phyloP scores from a whole-genome alignment of 2,113 vertebrate genomes.

The Amphiprion ocellaris region DNA sequence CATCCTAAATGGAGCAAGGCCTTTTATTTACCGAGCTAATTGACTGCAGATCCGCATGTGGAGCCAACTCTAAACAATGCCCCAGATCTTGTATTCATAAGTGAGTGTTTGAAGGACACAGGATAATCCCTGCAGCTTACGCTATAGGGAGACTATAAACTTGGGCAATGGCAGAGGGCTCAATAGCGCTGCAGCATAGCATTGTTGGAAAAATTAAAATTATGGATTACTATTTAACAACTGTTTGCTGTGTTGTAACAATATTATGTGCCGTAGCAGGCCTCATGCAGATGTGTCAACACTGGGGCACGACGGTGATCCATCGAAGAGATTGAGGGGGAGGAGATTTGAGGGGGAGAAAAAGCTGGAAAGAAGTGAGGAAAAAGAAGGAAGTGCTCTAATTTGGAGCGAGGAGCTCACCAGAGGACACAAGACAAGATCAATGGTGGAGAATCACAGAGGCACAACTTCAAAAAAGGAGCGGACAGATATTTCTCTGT shows the following conservation, averaged over 20 bases:
- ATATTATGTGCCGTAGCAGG: constrained; percentile 43
- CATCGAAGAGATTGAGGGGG: constrained; percentile 20
- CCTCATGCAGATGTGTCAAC: constrained; percentile 47
- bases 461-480: constrained; percentile 66
- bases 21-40: constrained; percentile 82
- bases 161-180: constrained; percentile 17
- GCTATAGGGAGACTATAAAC: constrained; percentile 49
- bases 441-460: constrained; percentile 73
- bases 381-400: constrained; percentile 59
- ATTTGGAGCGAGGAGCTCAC: constrained; percentile 68
- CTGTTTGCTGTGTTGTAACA: constrained; percentile 46
- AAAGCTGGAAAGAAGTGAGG: constrained; percentile 18
- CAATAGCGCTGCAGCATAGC: constrained; percentile 15
- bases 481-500: constrained; percentile 70
- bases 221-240: constrained; percentile 63
- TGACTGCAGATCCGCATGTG: constrained; percentile 66
- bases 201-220: constrained; percentile 53
- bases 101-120: constrained; percentile 76
- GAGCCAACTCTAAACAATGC: constrained; percentile 78
- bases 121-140: constrained; percentile 72
- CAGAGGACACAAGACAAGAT: constrained; percentile 72
- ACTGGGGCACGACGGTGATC: constrained; percentile 38
- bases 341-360: constrained; percentile 1
- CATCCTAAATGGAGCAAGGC: constrained; percentile 80
- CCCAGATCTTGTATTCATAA: constrained; percentile 79